These are phyloP conservation scores for Cydia fagiglandana DNA, from an alignment of 1,140 invertebrate genomes.

Conservation along the genomic window DNA sequence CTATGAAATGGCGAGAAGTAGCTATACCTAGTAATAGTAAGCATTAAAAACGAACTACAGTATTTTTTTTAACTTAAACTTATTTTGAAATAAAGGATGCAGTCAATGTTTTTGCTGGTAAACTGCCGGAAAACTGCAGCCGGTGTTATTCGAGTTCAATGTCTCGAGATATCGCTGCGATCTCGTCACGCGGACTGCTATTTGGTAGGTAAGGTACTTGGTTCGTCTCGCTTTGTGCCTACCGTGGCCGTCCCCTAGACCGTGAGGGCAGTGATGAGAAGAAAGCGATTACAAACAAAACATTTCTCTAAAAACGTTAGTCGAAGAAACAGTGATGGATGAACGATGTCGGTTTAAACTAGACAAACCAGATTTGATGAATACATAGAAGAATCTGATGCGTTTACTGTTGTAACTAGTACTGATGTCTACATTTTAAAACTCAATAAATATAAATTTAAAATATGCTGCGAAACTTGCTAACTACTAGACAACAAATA, in stretches of 20 bases:
- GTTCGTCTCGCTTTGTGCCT: conserved; percentile 37
- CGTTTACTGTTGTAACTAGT: not conserved
- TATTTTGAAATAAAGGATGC: conserved; percentile 13
- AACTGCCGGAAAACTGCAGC: conserved; percentile 33
- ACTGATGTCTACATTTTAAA: no score
- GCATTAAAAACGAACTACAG: no score
- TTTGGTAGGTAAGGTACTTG: conserved; percentile 31
- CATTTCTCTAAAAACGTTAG: not conserved
- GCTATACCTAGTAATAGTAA: no score
- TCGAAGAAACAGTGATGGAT: not conserved
- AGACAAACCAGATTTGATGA: no score
- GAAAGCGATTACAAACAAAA: conserved; percentile 19
- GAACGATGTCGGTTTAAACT: not conserved
- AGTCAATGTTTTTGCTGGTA: conserved; percentile 9
- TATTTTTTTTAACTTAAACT: no score
- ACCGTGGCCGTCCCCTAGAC: conserved; percentile 15
- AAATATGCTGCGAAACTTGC: no score
- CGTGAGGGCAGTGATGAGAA: conserved; percentile 1
- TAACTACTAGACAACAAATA: no score
- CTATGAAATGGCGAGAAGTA: not conserved
- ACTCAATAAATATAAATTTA: no score
- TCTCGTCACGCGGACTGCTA: conserved; percentile 41
- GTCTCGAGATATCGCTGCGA: conserved; percentile 42
- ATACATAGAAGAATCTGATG: not conserved
- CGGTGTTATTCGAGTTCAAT: conserved; percentile 40